phyloP scores from a whole-genome alignment of 1,140 invertebrate genomes.

The Campoletis sonorensis region DNA sequence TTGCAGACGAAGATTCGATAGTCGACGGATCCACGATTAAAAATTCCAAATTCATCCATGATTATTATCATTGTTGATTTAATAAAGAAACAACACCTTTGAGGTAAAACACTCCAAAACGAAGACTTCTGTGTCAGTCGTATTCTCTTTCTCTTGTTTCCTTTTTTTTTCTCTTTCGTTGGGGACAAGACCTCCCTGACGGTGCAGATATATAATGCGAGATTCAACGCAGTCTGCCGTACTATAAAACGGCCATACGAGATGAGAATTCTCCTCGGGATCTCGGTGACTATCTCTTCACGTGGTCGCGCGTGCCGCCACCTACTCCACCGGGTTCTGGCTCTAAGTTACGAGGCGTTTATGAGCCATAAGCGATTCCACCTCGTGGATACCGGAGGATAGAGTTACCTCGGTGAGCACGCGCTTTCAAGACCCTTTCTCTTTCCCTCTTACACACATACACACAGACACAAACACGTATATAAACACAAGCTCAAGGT shows the following conservation, averaged over 20 bases:
- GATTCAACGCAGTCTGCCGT: conserved; percentile 2
- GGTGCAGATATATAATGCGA: conserved; percentile 30
- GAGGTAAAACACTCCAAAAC: neutral
- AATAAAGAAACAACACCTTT: neutral
- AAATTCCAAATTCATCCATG: conserved; percentile 10
- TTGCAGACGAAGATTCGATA: neutral
- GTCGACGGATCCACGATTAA: neutral
- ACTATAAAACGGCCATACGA: conserved; percentile 31
- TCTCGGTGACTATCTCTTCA: conserved; percentile 47
- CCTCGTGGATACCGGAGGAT: conserved; percentile 58
- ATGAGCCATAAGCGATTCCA: conserved; percentile 74
- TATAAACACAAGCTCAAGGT: conserved; percentile 41
- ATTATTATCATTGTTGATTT: neutral
- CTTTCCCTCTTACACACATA: conserved; percentile 54
- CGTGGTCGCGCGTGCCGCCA: conserved; percentile 68
- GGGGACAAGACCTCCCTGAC: conserved; percentile 24
- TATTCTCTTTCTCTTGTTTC: neutral
- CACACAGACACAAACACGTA: conserved; percentile 42
- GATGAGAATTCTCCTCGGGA: conserved; percentile 40
- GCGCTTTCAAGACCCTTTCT: conserved; percentile 50
- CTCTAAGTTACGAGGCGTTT: conserved; percentile 75
- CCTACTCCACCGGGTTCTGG: conserved; percentile 36
- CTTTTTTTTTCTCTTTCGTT: neutral
- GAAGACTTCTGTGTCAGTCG: too few species aligned
- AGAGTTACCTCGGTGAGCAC: conserved; percentile 69